Evolutionary conservation across 1,140 invertebrate genomes (phyloP).

Genomic region (Cecropterus lyciades): DNA sequence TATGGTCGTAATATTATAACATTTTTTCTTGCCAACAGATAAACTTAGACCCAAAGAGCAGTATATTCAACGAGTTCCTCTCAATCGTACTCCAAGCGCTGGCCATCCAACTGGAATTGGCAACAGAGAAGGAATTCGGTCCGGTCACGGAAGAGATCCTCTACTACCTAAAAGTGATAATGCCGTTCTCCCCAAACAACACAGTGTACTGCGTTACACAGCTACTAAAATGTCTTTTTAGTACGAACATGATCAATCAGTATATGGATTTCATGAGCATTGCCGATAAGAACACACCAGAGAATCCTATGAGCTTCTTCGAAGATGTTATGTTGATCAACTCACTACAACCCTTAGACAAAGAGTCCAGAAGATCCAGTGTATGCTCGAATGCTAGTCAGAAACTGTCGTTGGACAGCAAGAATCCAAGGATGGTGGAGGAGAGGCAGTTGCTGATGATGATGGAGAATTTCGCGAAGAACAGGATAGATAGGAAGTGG

Average conservation of each 20-base stretch:
- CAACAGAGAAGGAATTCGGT: slow-evolving; percentile 89
- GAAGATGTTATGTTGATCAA: slow-evolving; percentile 53
- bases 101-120: slow-evolving; percentile 91
- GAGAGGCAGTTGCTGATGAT: slow-evolving; percentile 70
- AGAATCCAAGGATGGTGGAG: slow-evolving; percentile 60
- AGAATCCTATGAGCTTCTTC: slow-evolving; percentile 50
- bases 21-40: slow-evolving; percentile 80
- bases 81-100: slow-evolving; percentile 87
- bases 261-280: slow-evolving; percentile 83
- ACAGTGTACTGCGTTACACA: slow-evolving; percentile 93
- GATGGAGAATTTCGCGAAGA: slow-evolving; percentile 78
- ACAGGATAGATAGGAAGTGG: slow-evolving; percentile 78
- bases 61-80: slow-evolving; percentile 90
- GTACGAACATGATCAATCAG: slow-evolving; percentile 90
- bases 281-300: slow-evolving; percentile 38
- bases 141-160: slow-evolving; percentile 93
- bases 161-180: slow-evolving; percentile 89
- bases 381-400: slow-evolving; percentile 60
- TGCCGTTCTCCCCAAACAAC: slow-evolving; percentile 88
- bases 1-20: background rate
- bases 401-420: slow-evolving; percentile 60
- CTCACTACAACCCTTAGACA: slow-evolving; percentile 17
- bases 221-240: slow-evolving; percentile 93
- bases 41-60: slow-evolving; percentile 88
- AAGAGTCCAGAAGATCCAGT: slow-evolving; percentile 43